Conservation (phyloP, 2,888 invertebrate genomes). For the Yponomeuta sedellus region DNA sequence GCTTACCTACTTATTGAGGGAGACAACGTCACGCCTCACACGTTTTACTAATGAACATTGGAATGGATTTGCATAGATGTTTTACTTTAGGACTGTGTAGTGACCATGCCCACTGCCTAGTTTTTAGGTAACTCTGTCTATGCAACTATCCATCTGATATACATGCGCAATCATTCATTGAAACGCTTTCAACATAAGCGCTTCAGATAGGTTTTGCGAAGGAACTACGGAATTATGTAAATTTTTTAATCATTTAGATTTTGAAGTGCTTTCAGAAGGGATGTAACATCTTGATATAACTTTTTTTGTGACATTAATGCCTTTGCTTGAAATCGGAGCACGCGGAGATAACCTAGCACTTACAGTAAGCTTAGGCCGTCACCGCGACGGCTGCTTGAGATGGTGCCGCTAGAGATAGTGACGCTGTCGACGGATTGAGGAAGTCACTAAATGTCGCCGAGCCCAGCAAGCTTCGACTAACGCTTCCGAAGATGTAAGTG, state of each 20-base stretch:
- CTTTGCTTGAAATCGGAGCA: slow-evolving; percentile 71
- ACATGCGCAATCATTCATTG: slow-evolving; percentile 33
- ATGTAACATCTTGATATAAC: slow-evolving; percentile 59
- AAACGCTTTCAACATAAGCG: slow-evolving; percentile 57
- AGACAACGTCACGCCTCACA: slow-evolving; percentile 60
- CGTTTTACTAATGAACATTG: slow-evolving; percentile 58
- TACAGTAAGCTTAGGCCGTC: slow-evolving; percentile 75
- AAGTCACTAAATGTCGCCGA: slow-evolving; percentile 69
- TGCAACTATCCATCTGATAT: slow-evolving; percentile 27
- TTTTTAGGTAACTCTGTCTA: slow-evolving; percentile 40
- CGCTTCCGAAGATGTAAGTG: slow-evolving; percentile 72
- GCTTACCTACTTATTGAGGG: slow-evolving; percentile 62
- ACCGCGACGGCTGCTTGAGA: slow-evolving; percentile 61
- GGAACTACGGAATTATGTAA: slow-evolving; percentile 17
- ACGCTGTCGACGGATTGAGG: slow-evolving; percentile 57
- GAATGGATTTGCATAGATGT: slow-evolving; percentile 48
- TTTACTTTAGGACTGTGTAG: slow-evolving; percentile 48
- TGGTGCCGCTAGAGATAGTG: slow-evolving; percentile 63
- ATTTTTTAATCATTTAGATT: slow-evolving; percentile 44
- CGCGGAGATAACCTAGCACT: slow-evolving; percentile 76
- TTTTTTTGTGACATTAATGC: slow-evolving; percentile 69
- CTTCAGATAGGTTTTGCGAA: slow-evolving; percentile 45
- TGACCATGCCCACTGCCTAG: slow-evolving; percentile 66
- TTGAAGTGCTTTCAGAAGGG: slow-evolving; percentile 64
- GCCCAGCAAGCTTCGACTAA: slow-evolving; percentile 73